Evolutionary conservation across 1,140 invertebrate genomes (phyloP).

Genomic region (Halictus rubicundus): DNA sequence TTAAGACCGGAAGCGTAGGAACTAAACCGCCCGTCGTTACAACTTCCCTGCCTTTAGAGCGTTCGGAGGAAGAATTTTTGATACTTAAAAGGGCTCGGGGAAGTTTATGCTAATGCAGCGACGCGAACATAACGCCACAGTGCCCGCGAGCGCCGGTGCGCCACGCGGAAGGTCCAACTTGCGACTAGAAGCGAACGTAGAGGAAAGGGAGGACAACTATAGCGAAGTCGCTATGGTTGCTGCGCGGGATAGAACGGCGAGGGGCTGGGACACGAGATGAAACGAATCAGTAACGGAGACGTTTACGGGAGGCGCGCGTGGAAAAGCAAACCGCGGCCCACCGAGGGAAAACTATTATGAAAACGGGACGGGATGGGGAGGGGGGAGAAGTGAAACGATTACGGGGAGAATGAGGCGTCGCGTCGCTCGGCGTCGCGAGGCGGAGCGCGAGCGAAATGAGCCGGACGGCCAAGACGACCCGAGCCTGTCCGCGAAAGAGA

Average conservation of each 20-base stretch:
- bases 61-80: conserved; percentile 29
- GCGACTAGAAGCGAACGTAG: not conserved
- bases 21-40: not conserved
- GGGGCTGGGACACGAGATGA: conserved; percentile 6
- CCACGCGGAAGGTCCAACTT: not conserved
- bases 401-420: conserved; percentile 41
- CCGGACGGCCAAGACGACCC: conserved; percentile 4
- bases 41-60: not conserved
- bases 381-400: conserved; percentile 33
- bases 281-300: conserved; percentile 36
- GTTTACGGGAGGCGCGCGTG: not conserved
- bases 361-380: not conserved
- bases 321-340: conserved; percentile 17
- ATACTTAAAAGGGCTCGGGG: not conserved
- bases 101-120: conserved; percentile 40
- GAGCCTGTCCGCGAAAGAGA: conserved; percentile 1
- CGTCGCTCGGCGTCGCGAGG: not conserved
- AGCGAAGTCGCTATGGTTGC: not conserved
- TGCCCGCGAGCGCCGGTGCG: not conserved
- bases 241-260: not conserved
- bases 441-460: conserved; percentile 17
- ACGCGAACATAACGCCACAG: not conserved
- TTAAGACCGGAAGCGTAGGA: not conserved
- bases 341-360: conserved; percentile 8
- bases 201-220: not conserved